These are phyloP conservation scores for Branchinecta lynchi DNA, from an alignment of 1,140 invertebrate species.

Conservation along the genomic window DNA sequence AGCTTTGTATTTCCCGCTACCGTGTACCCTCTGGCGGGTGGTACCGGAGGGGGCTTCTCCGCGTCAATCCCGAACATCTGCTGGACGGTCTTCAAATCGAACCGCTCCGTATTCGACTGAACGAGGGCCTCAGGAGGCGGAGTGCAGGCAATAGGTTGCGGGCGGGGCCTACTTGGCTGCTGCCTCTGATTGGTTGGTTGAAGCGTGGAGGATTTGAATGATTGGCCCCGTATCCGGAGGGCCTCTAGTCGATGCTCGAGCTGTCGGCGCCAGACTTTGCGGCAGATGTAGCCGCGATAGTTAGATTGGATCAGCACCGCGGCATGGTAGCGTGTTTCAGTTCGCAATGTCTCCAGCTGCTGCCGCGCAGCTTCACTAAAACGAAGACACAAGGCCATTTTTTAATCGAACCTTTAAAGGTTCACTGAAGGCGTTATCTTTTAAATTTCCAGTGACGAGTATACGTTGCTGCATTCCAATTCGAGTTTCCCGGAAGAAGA, in stretches of 20 bases:
- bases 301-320: constrained; percentile 56
- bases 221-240: neutral
- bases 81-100: constrained; percentile 67
- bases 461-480: too few species aligned
- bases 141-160: constrained; percentile 74
- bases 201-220: neutral
- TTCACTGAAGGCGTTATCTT: too few species aligned
- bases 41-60: constrained; percentile 77
- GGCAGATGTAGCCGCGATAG: constrained; percentile 60
- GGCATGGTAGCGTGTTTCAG: constrained; percentile 54
- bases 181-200: constrained; percentile 4
- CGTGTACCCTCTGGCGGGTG: constrained; percentile 72
- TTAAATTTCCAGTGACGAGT: too few species aligned
- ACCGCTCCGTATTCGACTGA: constrained; percentile 41
- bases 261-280: constrained; percentile 46
- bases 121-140: constrained; percentile 44
- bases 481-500: neutral
- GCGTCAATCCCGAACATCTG: constrained; percentile 62
- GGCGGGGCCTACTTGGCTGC: constrained; percentile 31
- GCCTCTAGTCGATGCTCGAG: constrained; percentile 21
- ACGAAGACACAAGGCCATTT: constrained; percentile 16
- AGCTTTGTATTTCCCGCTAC: constrained; percentile 80
- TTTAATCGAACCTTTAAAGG: too few species aligned
- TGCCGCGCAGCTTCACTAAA: constrained; percentile 77
- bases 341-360: constrained; percentile 60